phyloP scores from a whole-genome alignment of 2,797 vertebrate genomes.

The Hypotaenidia okinawae region DNA sequence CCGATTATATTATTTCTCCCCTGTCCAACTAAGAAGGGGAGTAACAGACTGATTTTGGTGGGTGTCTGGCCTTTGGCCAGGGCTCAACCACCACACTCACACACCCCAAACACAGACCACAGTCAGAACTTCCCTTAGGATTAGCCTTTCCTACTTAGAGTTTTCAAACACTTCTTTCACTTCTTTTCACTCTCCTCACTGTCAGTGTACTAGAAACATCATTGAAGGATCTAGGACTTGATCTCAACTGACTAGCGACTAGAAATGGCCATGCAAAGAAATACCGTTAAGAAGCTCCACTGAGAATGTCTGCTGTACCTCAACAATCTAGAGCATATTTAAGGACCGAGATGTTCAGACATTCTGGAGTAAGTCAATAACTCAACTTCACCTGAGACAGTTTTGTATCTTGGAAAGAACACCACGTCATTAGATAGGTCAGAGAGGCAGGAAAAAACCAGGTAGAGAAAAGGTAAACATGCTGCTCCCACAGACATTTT shows the following conservation, averaged over 20 bases:
- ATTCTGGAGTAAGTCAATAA: neutral
- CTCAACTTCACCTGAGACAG: fast-evolving
- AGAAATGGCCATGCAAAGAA: fast-evolving
- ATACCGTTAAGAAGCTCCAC: neutral
- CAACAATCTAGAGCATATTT: neutral
- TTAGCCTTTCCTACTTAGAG: neutral
- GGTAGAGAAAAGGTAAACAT: neutral
- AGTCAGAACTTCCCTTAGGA: neutral
- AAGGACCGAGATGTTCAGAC: neutral
- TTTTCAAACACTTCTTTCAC: neutral
- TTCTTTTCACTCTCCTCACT: neutral
- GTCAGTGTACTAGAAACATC: fast-evolving
- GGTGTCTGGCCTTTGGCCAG: no score
- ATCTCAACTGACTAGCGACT: neutral
- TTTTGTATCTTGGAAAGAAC: neutral
- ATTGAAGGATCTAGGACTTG: neutral
- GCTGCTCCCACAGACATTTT: neutral
- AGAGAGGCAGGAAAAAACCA: neutral
- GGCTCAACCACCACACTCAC: no score
- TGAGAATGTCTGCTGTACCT: neutral
- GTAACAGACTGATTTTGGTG: no score
- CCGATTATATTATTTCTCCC: no score
- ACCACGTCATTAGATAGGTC: neutral
- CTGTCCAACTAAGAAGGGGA: no score
- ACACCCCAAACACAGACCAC: fast-evolving